A percentile compares a stretch with the other conserved stretches of the same genome.
These are phyloP conservation scores for Cotesia chilonis DNA, from an alignment of 1,140 invertebrate species.

Conservation along the genomic window DNA sequence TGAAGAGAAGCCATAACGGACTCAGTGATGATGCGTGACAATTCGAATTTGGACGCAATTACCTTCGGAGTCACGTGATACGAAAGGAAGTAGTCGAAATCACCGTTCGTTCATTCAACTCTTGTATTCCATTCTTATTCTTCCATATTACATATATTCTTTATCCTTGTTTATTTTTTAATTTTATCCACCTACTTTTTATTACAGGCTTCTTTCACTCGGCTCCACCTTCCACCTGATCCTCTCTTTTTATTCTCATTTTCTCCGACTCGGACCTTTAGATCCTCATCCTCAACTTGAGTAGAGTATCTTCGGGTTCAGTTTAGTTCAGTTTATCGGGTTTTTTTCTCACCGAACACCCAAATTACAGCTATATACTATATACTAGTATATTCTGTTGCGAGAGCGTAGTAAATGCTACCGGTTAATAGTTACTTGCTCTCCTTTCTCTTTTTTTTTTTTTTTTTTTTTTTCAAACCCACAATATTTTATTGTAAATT, in stretches of 20 bases:
- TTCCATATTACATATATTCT: slow-evolving; percentile 11
- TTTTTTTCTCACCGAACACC: slow-evolving; percentile 13
- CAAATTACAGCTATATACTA: slow-evolving; percentile 16
- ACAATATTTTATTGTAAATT: background rate
- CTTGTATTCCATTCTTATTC: slow-evolving; percentile 11
- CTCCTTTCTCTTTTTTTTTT: slow-evolving; percentile 14
- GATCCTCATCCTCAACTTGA: too few relatives aligned
- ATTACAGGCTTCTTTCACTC: too few relatives aligned
- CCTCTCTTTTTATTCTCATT: background rate
- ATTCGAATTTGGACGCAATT: slow-evolving; percentile 56
- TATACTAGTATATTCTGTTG: background rate
- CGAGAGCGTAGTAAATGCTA: slow-evolving; percentile 35
- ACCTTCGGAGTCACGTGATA: slow-evolving; percentile 48
- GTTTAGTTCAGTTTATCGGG: background rate
- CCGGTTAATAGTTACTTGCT: slow-evolving; percentile 29
- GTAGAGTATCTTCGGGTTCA: too few relatives aligned
- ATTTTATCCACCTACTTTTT: background rate
- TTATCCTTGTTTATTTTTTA: background rate
- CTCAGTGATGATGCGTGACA: slow-evolving; percentile 54
- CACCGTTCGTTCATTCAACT: slow-evolving; percentile 19
- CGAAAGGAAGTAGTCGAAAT: slow-evolving; percentile 28
- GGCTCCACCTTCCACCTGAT: too few relatives aligned
- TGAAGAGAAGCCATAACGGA: slow-evolving; percentile 8
- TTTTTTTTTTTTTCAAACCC: background rate
- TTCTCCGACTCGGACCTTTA: background rate